These are phyloP conservation scores for Notothenia coriiceps DNA, from an alignment of 2,113 vertebrate species.

Conservation along the genomic window DNA sequence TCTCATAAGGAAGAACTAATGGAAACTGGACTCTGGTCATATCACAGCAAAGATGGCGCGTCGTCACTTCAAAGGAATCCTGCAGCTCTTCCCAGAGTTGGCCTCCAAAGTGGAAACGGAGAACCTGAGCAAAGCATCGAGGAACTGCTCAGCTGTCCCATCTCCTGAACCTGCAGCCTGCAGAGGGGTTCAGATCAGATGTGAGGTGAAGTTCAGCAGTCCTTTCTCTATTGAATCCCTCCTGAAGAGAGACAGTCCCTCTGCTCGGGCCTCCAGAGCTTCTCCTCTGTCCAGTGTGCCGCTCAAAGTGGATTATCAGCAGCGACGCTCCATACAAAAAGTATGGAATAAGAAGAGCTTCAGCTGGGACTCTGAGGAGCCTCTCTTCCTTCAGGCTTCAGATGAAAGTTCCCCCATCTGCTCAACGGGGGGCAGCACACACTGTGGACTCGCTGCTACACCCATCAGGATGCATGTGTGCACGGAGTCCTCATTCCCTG, in stretches of 20 bases:
- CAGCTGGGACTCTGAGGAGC: conserved; percentile 42
- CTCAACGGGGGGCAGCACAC: conserved; percentile 58
- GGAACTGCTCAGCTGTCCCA: not conserved
- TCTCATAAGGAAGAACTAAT: conserved; percentile 75
- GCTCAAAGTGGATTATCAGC: conserved; percentile 33
- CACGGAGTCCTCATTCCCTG: not conserved
- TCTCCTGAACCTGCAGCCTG: conserved; percentile 10
- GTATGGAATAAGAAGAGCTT: conserved; percentile 27
- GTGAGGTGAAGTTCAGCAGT: conserved; percentile 70
- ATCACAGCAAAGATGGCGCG: conserved; percentile 74
- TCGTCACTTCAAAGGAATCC: conserved; percentile 75
- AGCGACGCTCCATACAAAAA: not conserved
- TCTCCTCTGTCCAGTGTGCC: conserved; percentile 36
- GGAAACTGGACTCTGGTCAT: conserved; percentile 69
- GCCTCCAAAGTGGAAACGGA: conserved; percentile 33
- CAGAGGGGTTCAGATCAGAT: conserved; percentile 8
- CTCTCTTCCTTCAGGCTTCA: conserved; percentile 16
- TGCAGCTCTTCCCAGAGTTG: conserved; percentile 69
- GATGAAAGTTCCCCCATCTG: conserved; percentile 16
- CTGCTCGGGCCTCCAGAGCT: conserved; percentile 8
- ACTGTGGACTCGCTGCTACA: conserved; percentile 10
- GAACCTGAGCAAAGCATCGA: not conserved
- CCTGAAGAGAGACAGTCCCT: conserved; percentile 59
- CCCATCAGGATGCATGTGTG: not conserved
- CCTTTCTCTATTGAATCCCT: conserved; percentile 82